phyloP scores from a whole-genome alignment of 1,140 invertebrate genomes.

The Nautilus pompilius region DNA sequence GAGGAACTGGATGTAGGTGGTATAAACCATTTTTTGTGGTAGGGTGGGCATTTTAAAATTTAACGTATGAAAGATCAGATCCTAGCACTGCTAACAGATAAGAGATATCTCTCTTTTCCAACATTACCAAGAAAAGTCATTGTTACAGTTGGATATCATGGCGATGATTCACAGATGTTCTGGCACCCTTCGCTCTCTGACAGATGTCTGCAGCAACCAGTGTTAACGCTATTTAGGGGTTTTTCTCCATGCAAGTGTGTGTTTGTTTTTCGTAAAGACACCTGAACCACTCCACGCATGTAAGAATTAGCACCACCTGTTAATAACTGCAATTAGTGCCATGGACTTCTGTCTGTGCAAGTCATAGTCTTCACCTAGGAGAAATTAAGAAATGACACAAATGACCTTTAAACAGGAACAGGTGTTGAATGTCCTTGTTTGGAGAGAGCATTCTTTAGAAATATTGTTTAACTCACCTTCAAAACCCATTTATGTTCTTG shows the following conservation, averaged over 20 bases:
- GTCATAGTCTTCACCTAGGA: too few relatives aligned
- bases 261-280: neutral
- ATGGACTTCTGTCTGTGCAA: too few relatives aligned
- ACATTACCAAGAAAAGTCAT: neutral
- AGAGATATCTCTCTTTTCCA: neutral
- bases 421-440: neutral
- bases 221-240: too few relatives aligned
- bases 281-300: neutral
- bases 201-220: neutral
- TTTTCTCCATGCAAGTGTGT: neutral
- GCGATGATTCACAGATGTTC: neutral
- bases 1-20: constrained; percentile 27
- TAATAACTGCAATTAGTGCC: neutral
- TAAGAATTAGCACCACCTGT: neutral
- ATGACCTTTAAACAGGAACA: neutral
- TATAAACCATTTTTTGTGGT: neutral
- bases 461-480: neutral
- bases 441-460: neutral
- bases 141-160: constrained; percentile 10
- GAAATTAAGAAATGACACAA: too few relatives aligned
- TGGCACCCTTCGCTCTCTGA: neutral
- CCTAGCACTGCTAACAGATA: neutral
- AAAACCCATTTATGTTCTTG: neutral
- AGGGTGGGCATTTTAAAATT: neutral
- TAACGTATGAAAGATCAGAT: too few relatives aligned